These are phyloP conservation scores for Cataglyphis albicans DNA, from an alignment of 2,888 invertebrate genomes.

Conservation along the genomic window DNA sequence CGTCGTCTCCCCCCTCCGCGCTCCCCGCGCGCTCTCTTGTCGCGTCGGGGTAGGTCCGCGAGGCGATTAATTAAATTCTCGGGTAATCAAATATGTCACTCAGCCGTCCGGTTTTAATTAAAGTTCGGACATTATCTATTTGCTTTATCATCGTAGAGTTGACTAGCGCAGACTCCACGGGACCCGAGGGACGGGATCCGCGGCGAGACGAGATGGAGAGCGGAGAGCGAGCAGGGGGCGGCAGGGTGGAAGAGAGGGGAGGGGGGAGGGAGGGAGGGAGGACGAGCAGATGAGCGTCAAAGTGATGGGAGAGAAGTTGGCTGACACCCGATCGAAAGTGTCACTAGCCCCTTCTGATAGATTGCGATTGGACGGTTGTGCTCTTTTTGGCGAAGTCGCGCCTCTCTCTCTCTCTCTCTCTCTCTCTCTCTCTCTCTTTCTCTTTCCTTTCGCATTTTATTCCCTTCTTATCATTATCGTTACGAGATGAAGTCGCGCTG, in stretches of 20 bases:
- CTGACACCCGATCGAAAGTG: conserved; percentile 69
- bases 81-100: conserved; percentile 86
- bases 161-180: conserved; percentile 76
- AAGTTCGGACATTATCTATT: conserved; percentile 86
- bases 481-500: conserved; percentile 22
- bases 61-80: conserved; percentile 86
- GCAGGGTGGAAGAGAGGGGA: neutral
- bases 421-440: neutral
- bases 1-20: conserved; percentile 48
- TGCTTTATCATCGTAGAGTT: conserved; percentile 85
- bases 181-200: conserved; percentile 69
- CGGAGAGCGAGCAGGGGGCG: too few species aligned
- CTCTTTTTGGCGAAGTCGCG: conserved; percentile 56
- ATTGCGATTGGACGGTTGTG: conserved; percentile 64
- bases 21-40: conserved; percentile 41
- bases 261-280: conserved; percentile 38
- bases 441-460: conserved; percentile 29
- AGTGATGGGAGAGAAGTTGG: conserved; percentile 66
- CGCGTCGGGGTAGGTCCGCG: conserved; percentile 74
- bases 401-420: neutral
- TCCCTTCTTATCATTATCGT: conserved; percentile 52
- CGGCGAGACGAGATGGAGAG: conserved; percentile 43
- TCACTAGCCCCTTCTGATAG: conserved; percentile 67
- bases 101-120: conserved; percentile 86
- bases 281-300: conserved; percentile 67